phyloP scores from a whole-genome alignment of 2,113 vertebrate species.

The Dasyprocta punctata region DNA sequence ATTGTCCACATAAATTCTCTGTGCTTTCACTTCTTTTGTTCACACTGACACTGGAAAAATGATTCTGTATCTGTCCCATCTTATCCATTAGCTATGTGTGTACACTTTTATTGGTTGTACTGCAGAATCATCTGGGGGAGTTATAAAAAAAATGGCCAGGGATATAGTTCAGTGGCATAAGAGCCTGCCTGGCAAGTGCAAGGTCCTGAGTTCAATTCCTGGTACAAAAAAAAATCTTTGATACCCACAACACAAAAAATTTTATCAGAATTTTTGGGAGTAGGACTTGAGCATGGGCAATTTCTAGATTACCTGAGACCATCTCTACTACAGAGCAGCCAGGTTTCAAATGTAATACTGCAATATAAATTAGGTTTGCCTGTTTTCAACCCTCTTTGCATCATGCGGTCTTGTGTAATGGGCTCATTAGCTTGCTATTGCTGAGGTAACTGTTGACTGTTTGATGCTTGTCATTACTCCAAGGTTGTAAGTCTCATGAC shows the following conservation, averaged over 20 bases:
- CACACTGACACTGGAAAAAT: not conserved
- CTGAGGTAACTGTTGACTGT: not conserved
- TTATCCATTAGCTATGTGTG: not conserved
- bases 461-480: not conserved
- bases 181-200: no score
- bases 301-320: not conserved
- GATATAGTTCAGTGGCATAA: no score
- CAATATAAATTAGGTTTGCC: no score
- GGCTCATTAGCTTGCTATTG: no score
- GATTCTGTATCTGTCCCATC: not conserved
- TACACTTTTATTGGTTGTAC: not conserved
- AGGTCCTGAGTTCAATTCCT: no score
- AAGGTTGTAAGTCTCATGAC: not conserved
- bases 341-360: not conserved
- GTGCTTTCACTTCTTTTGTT: no score
- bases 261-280: not conserved
- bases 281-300: rapidly evolving
- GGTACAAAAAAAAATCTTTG: not conserved
- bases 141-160: not conserved
- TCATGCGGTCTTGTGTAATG: not conserved
- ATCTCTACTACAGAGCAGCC: not conserved
- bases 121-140: not conserved
- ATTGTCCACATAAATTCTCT: no score
- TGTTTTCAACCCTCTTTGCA: not conserved
- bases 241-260: not conserved